A percentile compares a stretch with the other conserved stretches of the same genome.
phyloP scores from a whole-genome alignment of 2,797 vertebrate species.

The Enteromius treurensis region DNA sequence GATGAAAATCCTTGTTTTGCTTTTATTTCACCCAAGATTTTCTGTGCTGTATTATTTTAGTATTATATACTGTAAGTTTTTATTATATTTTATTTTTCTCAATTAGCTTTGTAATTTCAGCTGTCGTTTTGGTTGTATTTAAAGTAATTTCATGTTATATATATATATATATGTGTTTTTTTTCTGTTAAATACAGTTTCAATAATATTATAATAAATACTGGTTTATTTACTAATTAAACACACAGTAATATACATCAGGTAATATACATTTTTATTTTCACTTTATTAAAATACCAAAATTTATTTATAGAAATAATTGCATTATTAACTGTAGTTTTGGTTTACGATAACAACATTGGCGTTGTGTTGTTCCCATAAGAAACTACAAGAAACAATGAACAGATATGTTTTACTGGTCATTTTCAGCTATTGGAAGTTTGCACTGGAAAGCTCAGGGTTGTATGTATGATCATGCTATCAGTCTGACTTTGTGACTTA shows the following conservation, averaged over 20 bases:
- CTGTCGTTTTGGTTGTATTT: background rate
- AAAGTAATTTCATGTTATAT: background rate
- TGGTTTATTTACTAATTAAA: background rate
- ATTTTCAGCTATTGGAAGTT: slow-evolving; percentile 59
- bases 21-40: background rate
- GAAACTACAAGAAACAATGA: background rate
- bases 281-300: background rate
- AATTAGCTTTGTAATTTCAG: background rate
- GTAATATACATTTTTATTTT: background rate
- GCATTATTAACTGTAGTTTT: background rate
- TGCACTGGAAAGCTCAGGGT: slow-evolving; percentile 51
- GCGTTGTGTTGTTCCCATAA: background rate
- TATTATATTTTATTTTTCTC: too few species aligned
- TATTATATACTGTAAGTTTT: too few species aligned
- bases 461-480: slow-evolving; percentile 21
- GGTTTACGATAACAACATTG: background rate
- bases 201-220: background rate
- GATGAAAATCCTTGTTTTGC: background rate
- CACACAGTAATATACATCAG: background rate
- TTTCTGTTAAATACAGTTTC: background rate
- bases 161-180: too few species aligned
- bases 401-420: too few species aligned
- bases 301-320: background rate
- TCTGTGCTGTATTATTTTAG: too few species aligned
- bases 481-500: background rate